Conservation (phyloP, 2,797 vertebrate species). For the Pseudochirops cupreus region DNA sequence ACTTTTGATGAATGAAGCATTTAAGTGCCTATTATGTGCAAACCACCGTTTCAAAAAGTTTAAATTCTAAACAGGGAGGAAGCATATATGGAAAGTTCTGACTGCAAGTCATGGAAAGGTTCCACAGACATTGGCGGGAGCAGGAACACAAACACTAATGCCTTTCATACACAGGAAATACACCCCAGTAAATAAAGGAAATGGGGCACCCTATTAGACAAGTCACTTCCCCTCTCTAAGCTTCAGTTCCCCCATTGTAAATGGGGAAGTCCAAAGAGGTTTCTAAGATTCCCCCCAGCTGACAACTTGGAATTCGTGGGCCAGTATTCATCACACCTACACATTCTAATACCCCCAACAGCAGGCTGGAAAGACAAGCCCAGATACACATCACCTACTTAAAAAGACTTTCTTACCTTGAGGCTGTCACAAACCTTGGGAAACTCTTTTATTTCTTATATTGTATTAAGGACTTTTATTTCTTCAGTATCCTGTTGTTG, state of each 20-base stretch:
- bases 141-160: background rate
- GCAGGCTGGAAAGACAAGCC: background rate
- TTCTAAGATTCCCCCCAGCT: background rate
- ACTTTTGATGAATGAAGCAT: background rate
- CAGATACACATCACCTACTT: background rate
- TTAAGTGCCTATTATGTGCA: background rate
- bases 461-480: background rate
- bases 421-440: background rate
- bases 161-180: background rate
- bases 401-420: constrained; percentile 51
- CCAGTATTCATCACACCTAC: background rate
- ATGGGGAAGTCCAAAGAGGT: background rate
- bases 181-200: background rate
- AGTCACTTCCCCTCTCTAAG: background rate
- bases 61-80: background rate
- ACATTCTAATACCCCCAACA: background rate
- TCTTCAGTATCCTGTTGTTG: too few relatives aligned
- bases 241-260: background rate
- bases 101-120: background rate
- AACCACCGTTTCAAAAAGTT: background rate
- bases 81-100: background rate
- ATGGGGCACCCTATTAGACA: background rate
- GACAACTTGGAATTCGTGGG: background rate
- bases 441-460: background rate
- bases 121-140: background rate